phyloP scores from a whole-genome alignment of 2,113 vertebrate genomes.

The Sclerurus mexicanus region DNA sequence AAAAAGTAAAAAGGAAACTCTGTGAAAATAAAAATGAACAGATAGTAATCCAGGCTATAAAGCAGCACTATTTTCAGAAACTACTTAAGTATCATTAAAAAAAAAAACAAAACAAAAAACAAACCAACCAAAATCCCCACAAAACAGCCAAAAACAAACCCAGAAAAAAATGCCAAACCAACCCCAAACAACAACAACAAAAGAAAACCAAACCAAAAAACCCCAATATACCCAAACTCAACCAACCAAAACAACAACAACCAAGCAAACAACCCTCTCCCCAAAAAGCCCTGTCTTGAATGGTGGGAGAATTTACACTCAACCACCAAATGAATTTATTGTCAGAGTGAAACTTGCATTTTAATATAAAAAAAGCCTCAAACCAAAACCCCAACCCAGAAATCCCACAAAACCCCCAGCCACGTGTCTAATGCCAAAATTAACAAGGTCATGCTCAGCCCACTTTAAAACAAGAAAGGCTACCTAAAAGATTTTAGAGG shows the following conservation, averaged over 20 bases:
- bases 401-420: fast-evolving
- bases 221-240: background rate
- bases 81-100: background rate
- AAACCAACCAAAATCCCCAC: background rate
- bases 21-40: background rate
- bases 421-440: background rate
- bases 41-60: background rate
- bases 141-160: no score
- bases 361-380: background rate
- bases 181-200: background rate
- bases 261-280: fast-evolving
- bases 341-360: background rate
- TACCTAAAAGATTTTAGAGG: background rate
- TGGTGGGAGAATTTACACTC: background rate
- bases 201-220: background rate
- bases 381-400: background rate
- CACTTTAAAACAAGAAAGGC: background rate
- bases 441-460: background rate
- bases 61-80: background rate
- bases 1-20: background rate
- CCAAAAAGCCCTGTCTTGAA: background rate
- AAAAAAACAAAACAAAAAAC: no score
- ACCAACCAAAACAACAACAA: background rate
- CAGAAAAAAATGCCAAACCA: background rate
- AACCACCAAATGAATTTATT: background rate